These are phyloP conservation scores for Erythrocebus patas DNA, from an alignment of 2,113 vertebrate genomes.

Conservation along the genomic window DNA sequence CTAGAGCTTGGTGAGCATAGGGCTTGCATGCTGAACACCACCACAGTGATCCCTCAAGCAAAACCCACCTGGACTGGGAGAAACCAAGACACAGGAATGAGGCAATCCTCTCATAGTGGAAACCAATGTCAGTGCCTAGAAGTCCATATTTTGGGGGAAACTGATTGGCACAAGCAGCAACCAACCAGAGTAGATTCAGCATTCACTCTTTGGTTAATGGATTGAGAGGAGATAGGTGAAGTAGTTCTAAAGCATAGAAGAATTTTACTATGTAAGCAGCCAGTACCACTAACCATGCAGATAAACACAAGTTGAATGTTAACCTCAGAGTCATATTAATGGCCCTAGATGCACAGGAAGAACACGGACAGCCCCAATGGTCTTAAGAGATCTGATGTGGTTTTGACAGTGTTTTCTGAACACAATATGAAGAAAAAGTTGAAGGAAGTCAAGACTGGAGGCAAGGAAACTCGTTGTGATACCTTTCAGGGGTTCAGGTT, in stretches of 20 bases:
- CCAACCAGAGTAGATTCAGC: neutral
- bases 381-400: neutral
- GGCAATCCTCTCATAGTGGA: neutral
- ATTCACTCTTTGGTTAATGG: neutral
- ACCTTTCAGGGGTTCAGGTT: neutral
- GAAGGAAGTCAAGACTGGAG: neutral
- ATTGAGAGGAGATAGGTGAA: neutral
- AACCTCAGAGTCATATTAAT: neutral
- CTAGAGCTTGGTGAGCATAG: neutral
- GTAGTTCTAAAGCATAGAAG: neutral
- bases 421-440: neutral
- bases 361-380: neutral
- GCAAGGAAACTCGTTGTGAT: neutral
- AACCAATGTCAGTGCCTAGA: neutral
- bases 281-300: neutral
- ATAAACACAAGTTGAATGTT: neutral
- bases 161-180: neutral
- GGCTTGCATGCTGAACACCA: neutral
- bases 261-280: neutral
- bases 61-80: neutral
- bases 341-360: neutral
- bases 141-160: neutral
- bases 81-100: neutral
- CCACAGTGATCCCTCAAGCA: neutral
- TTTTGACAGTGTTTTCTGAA: slow-evolving; percentile 6